Evolutionary conservation across 2,888 invertebrate species (phyloP).

Genomic region (Sussaba pulchella): DNA sequence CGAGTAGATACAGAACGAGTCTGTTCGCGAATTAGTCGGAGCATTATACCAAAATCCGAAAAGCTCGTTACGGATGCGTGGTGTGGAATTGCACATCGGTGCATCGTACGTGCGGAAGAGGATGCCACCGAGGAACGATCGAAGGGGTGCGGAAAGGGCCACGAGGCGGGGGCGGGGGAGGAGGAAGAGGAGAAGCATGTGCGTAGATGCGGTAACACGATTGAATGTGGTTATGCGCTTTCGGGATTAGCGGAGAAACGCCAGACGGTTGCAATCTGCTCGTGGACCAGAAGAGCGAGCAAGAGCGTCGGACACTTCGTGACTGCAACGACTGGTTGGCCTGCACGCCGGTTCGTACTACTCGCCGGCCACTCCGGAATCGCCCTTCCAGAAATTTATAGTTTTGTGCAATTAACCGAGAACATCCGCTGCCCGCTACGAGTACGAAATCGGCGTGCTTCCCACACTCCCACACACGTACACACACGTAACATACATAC

Average conservation of each 20-base stretch:
- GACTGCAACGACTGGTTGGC: not conserved
- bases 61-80: slow-evolving; percentile 58
- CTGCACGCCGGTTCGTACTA: slow-evolving; percentile 12
- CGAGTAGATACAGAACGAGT: slow-evolving; percentile 2
- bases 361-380: slow-evolving; percentile 47
- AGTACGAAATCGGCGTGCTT: slow-evolving; percentile 56
- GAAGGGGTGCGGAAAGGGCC: no score
- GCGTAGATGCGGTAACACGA: slow-evolving; percentile 53
- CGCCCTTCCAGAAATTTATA: slow-evolving; percentile 78
- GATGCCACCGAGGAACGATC: no score
- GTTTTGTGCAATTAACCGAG: slow-evolving; percentile 77
- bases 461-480: no score
- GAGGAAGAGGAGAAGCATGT: slow-evolving; percentile 1
- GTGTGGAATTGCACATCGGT: slow-evolving; percentile 13
- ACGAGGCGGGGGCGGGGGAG: slow-evolving; percentile 1
- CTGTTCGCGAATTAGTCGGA: slow-evolving; percentile 63
- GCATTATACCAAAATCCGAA: slow-evolving; percentile 59
- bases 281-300: no score
- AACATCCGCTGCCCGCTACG: slow-evolving; percentile 69
- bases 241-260: slow-evolving; percentile 54
- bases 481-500: not conserved
- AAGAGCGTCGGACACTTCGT: not conserved
- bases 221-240: slow-evolving; percentile 74
- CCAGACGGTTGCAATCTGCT: not conserved
- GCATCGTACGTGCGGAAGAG: no score